Evolutionary conservation across 1,140 invertebrate genomes (phyloP), one percentile per base, ranked within the genome.

Genomic region (Probaryconus sp.): DNA sequence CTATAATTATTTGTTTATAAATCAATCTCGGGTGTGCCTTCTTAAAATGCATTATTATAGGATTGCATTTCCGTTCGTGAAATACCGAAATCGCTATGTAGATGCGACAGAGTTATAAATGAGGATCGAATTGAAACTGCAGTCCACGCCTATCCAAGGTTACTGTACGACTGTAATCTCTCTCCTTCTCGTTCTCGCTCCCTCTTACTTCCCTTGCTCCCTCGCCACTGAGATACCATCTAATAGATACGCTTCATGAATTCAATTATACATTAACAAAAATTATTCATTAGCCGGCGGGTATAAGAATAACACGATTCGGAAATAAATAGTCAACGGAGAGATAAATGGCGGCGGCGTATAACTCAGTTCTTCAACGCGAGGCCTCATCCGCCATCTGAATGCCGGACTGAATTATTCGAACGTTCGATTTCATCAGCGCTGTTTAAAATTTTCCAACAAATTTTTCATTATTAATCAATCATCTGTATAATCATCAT

Each of bases 241-340:
- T 83, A 79, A 82, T 82, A 81, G 82, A 85, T 79, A 81, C 76
- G 77, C 76, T 81, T 77, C 77, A 79, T 83, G 83, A 82, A 83
- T 86, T 85, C 81, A 84, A 85, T 85, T 86, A 85, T 73, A 77
- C 78, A 85, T 85, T 85, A 85, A 81, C 79, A 82, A 80, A 82
- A 83, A 84, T 83, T 72, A 58, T 55, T 48, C 70, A 64, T 63
- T 60, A 67, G 51, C 45, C 56, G 13, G 26, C 55, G 65, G 50
- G 38, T 65, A 67, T 61, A 64, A 77, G 45, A 61, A 47, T 65
- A 63, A 72, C 53, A 65, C 60, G 69, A 72, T 58, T 64, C 38
- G 70, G 42, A 75, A 77, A 77, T 81, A 80, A 81, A 81, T 80
- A 67, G 69, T 48, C 67, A 58, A 17, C 18, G 58, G 63, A 68